These are phyloP conservation scores for Microctenopoma lineatum DNA, from an alignment of 2,797 vertebrate genomes.

Conservation along the genomic window DNA sequence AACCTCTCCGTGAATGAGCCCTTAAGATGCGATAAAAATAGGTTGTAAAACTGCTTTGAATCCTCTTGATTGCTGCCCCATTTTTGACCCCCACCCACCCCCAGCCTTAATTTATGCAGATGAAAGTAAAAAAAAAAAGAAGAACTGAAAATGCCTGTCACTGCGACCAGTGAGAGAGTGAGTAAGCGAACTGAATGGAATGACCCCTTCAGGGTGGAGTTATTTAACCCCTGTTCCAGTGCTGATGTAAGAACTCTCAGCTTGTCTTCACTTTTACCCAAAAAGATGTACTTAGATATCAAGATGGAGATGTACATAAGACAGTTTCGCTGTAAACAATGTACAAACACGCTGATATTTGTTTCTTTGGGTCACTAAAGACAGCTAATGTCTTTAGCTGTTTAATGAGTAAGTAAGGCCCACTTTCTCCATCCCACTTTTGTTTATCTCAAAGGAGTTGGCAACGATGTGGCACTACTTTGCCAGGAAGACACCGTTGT, in stretches of 20 bases:
- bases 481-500: slow-evolving; percentile 73
- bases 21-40: slow-evolving; percentile 10
- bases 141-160: slow-evolving; percentile 63
- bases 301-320: background rate
- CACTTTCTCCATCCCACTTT: slow-evolving; percentile 26
- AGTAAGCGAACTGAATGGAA: slow-evolving; percentile 58
- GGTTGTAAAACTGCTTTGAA: slow-evolving; percentile 26
- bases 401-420: slow-evolving; percentile 65
- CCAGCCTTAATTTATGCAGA: slow-evolving; percentile 48
- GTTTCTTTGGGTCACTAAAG: slow-evolving; percentile 41
- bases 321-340: slow-evolving; percentile 24
- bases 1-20: slow-evolving; percentile 10
- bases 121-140: slow-evolving; percentile 50
- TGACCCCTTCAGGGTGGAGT: slow-evolving; percentile 74
- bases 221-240: slow-evolving; percentile 74
- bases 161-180: slow-evolving; percentile 55
- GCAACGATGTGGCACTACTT: slow-evolving; percentile 54
- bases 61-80: slow-evolving; percentile 52
- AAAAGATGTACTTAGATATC: background rate
- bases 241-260: slow-evolving; percentile 39
- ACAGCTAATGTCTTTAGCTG: slow-evolving; percentile 53
- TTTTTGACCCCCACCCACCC: slow-evolving; percentile 25
- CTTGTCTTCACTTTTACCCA: slow-evolving; percentile 27
- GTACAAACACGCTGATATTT: slow-evolving; percentile 12
- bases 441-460: slow-evolving; percentile 62